A percentile compares a stretch with the other conserved stretches of the same genome.
Conservation (phyloP, 2,797 vertebrate genomes). For the Dermochelys coriacea region DNA sequence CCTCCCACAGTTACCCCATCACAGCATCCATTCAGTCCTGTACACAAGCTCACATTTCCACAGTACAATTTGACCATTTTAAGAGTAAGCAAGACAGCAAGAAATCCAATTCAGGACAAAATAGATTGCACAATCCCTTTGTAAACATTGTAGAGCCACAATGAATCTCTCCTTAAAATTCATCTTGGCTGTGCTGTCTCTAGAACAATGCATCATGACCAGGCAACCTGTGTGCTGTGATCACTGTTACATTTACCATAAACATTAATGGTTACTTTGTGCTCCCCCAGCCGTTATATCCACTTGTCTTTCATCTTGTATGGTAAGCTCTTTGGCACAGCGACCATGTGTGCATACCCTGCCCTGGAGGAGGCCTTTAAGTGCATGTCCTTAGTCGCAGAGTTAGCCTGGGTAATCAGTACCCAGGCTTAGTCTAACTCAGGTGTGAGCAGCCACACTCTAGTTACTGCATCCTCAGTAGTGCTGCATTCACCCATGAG, state of each 20-base stretch:
- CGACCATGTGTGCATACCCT: not conserved
- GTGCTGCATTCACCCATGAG: not conserved
- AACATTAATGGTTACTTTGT: not conserved
- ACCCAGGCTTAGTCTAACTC: not conserved
- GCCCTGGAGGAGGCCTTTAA: not conserved
- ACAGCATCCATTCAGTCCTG: not conserved
- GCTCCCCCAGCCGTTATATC: accelerated
- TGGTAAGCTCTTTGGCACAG: not conserved
- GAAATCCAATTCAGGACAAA: not conserved
- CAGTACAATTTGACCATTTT: not conserved
- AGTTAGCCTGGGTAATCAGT: not conserved
- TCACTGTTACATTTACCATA: not conserved
- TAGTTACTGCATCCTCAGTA: not conserved
- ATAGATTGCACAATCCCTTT: not conserved
- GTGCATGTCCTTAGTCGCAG: not conserved
- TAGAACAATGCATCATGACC: not conserved
- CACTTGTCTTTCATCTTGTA: not conserved
- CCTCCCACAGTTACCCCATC: not conserved
- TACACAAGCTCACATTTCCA: not conserved
- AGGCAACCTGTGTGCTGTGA: not conserved
- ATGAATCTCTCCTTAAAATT: not conserved
- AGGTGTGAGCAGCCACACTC: not conserved
- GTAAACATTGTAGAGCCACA: accelerated
- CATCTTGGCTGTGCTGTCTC: not conserved
- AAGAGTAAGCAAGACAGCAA: not conserved